A percentile compares a stretch with the other conserved stretches of the same genome.
phyloP scores from a whole-genome alignment of 2,888 invertebrate species.

The Orthosia gracilis region DNA sequence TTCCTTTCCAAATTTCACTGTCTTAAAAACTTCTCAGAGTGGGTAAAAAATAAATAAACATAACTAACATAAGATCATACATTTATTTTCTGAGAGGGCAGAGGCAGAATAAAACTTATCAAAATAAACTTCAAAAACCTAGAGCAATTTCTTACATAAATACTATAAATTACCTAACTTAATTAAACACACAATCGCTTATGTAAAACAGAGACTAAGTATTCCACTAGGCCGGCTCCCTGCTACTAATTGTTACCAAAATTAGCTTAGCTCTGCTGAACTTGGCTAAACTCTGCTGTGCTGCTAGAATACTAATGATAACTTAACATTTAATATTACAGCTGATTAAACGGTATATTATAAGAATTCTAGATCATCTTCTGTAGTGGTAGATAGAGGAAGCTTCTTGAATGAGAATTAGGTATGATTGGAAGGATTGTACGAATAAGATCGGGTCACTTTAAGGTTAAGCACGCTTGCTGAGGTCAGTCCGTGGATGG shows the following conservation, averaged over 20 bases:
- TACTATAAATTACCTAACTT: background rate
- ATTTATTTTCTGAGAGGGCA: too few relatives aligned
- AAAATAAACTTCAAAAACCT: too few relatives aligned
- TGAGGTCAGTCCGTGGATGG: too few relatives aligned
- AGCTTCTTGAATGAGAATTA: slow-evolving; percentile 35
- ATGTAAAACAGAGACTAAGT: slow-evolving; percentile 30
- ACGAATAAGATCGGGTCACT: too few relatives aligned
- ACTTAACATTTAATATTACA: slow-evolving; percentile 53
- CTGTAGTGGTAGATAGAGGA: slow-evolving; percentile 9
- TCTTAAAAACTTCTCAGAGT: too few relatives aligned
- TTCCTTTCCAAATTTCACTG: too few relatives aligned
- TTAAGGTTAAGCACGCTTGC: too few relatives aligned
- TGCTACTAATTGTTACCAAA: slow-evolving; percentile 49
- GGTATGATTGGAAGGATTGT: background rate
- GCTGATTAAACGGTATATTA: slow-evolving; percentile 37
- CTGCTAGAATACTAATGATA: slow-evolving; percentile 52
- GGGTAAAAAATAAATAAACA: too few relatives aligned
- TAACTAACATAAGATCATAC: too few relatives aligned
- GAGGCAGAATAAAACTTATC: too few relatives aligned
- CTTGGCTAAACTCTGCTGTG: slow-evolving; percentile 49
- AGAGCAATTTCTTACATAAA: background rate
- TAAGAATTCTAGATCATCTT: slow-evolving; percentile 28
- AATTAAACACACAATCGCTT: slow-evolving; percentile 26
- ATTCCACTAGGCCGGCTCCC: slow-evolving; percentile 30
- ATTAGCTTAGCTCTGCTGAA: slow-evolving; percentile 48